phyloP scores from a whole-genome alignment of 1,140 invertebrate genomes.

The Diuraphis noxia region DNA sequence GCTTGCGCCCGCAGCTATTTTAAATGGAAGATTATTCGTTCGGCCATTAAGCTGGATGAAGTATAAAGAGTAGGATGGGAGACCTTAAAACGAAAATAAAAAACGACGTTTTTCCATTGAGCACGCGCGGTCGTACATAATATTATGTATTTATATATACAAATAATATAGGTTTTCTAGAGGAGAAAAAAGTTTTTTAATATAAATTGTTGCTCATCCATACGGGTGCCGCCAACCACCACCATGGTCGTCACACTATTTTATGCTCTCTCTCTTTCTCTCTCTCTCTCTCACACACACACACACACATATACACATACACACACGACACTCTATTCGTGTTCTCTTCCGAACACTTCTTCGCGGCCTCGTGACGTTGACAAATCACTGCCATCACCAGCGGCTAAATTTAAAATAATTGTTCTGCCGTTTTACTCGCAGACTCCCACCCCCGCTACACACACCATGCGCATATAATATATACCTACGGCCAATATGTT shows the following conservation, averaged over 20 bases:
- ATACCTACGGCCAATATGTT: neutral
- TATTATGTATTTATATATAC: neutral
- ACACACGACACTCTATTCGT: neutral
- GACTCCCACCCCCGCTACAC: neutral
- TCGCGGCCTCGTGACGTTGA: slow-evolving; percentile 10
- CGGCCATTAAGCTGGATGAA: neutral
- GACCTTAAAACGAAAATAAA: neutral
- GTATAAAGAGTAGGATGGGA: neutral
- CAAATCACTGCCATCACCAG: slow-evolving; percentile 6
- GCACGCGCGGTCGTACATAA: neutral
- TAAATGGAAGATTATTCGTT: slow-evolving; percentile 1
- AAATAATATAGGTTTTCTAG: neutral
- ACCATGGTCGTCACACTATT: neutral
- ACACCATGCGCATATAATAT: neutral
- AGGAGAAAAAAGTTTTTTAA: slow-evolving; percentile 24
- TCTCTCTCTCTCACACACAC: too few species aligned
- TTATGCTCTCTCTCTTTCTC: neutral
- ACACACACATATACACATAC: too few species aligned
- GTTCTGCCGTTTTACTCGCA: neutral
- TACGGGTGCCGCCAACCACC: neutral
- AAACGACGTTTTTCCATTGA: neutral
- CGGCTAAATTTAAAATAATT: slow-evolving; percentile 41
- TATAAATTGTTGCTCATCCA: neutral
- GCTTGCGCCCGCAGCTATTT: neutral
- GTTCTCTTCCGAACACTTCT: neutral